phyloP scores from a whole-genome alignment of 2,888 invertebrate species.

The Colletes collaris region DNA sequence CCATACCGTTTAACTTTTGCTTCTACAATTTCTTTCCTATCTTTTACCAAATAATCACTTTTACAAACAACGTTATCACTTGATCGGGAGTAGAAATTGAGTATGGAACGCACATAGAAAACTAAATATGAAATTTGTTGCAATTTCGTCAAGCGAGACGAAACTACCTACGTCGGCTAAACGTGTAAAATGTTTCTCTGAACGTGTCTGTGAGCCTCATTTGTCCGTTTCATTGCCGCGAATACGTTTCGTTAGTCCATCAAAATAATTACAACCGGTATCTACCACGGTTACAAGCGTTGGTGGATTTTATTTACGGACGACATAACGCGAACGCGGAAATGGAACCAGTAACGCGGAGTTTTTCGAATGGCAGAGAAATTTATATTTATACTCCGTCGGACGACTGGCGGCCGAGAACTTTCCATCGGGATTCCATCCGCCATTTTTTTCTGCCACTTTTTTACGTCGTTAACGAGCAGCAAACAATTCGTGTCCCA shows the following conservation, averaged over 20 bases:
- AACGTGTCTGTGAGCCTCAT: neutral
- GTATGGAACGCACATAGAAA: too few relatives aligned
- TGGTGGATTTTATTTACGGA: constrained; percentile 26
- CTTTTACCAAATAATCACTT: too few relatives aligned
- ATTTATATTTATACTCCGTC: constrained; percentile 49
- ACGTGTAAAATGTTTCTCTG: neutral
- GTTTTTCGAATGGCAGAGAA: constrained; percentile 24
- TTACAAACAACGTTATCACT: too few relatives aligned
- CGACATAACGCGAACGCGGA: constrained; percentile 18
- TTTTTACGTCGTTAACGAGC: constrained; percentile 19
- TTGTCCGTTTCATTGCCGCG: constrained; percentile 9
- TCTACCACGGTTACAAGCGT: neutral
- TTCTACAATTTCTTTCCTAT: too few relatives aligned
- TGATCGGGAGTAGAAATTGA: too few relatives aligned
- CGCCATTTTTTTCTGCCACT: neutral
- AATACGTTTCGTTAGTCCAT: constrained; percentile 15
- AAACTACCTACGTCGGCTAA: constrained; percentile 4
- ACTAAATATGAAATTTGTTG: neutral
- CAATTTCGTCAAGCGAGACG: constrained; percentile 1
- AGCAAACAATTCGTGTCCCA: constrained; percentile 22
- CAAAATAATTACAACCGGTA: constrained; percentile 28
- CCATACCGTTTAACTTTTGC: too few relatives aligned
- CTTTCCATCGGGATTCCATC: neutral
- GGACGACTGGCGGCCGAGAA: constrained; percentile 4
- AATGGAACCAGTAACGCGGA: constrained; percentile 32